phyloP scores from a whole-genome alignment of 2,113 vertebrate genomes.

The Donacobius atricapilla region DNA sequence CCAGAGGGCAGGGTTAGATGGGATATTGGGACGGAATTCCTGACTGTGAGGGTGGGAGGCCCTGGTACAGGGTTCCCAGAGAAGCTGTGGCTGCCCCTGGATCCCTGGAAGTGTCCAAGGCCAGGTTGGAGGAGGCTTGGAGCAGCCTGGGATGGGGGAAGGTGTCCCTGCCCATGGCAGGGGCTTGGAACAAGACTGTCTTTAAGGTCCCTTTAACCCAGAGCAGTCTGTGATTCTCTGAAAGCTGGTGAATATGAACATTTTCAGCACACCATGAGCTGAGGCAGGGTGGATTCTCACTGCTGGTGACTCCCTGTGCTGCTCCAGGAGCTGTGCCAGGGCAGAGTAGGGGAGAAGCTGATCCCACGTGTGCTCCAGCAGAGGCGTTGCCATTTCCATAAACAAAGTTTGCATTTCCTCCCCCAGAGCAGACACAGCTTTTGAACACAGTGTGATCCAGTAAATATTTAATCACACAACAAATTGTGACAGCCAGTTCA shows the following conservation, averaged over 20 bases:
- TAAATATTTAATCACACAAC: neutral
- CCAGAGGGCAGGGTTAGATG: neutral
- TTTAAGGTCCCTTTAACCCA: neutral
- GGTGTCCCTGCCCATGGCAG: neutral
- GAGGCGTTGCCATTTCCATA: neutral
- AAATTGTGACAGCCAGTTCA: neutral
- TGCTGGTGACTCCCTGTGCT: neutral
- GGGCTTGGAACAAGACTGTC: neutral
- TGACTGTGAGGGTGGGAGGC: accelerated
- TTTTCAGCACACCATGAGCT: neutral
- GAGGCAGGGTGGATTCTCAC: neutral
- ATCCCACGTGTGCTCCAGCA: accelerated
- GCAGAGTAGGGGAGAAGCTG: neutral
- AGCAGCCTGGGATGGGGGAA: accelerated
- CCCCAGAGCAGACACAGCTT: neutral
- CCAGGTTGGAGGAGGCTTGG: accelerated
- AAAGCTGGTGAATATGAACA: neutral
- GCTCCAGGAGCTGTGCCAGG: neutral
- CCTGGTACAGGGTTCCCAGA: neutral
- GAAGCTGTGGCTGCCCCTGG: neutral
- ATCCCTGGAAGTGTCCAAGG: neutral
- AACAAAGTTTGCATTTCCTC: neutral
- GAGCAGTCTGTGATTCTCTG: neutral
- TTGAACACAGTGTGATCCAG: neutral
- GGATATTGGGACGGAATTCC: neutral